Evolutionary conservation across 2,113 vertebrate genomes (phyloP), one percentile per base, ranked within the genome.

Genomic region (Tragelaphus buxtoni): DNA sequence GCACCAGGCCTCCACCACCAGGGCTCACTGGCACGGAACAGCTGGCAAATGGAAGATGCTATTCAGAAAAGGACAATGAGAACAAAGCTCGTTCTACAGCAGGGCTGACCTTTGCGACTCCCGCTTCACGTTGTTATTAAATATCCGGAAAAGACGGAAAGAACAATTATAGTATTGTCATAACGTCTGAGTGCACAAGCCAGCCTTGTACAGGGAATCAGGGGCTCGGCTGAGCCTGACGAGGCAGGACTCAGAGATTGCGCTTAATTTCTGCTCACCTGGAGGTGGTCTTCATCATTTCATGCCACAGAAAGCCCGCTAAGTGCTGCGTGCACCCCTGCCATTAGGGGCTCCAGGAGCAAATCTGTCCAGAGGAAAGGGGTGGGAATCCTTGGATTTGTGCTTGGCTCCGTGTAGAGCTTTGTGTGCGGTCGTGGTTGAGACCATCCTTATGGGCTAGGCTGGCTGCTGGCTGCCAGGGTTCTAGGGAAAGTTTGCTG

Each of bases 91-190:
- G 7, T 94, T 96, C 96, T 95, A 39, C 53, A 61, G 83, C 32
- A 24, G 42, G 56, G 22, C 92, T 96, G 95, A 95, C 97, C 97
- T 97, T 83, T 55, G 88, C 0, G 12, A 86, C 87, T 97, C 58
- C 53, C 60, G 56, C 93, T 97, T 97, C 95, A 83, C 2, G 9
- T 96, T 98, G 95, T 97, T 97, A 96, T 97, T 95, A 97, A 97
- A 97, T 98, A 98, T 97, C 84, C 56, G 84, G 92, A 80, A 90
- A 88, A 96, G 97, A 97, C 91, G 58, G 95, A 97, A 92, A 92
- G 96, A 98, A 97, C 95, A 97, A 97, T 97, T 98, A 97, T 1
- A 74, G 87, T 76, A 96, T 96, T 91, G 97, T 98, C 97, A 91
- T 95, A 74, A 96, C 72, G 90, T 72, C 45, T 93, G 88, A 76